Evolutionary conservation across 1,140 invertebrate genomes (phyloP).

Genomic region (Platyscapa corneri): DNA sequence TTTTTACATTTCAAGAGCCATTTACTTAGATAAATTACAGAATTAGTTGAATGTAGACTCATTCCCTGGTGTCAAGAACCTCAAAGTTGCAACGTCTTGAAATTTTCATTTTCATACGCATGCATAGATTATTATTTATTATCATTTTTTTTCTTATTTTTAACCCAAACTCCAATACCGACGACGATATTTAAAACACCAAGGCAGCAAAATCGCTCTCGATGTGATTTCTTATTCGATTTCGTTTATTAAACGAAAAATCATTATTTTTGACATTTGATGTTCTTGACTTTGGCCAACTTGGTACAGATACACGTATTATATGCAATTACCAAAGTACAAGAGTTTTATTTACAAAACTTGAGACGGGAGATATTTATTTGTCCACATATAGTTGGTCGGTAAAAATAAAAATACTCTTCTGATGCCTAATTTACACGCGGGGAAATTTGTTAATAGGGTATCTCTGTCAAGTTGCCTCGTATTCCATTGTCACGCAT

Average conservation of each 20-base stretch:
- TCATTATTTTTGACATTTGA: neutral
- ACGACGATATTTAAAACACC: neutral
- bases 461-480: slow-evolving; percentile 13
- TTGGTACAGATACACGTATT: slow-evolving; percentile 10
- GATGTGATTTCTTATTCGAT: neutral
- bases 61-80: neutral
- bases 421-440: neutral
- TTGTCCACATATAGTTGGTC: slow-evolving; percentile 6
- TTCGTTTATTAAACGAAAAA: no score
- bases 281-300: slow-evolving; percentile 10
- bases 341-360: slow-evolving; percentile 28
- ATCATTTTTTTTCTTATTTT: no score
- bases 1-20: slow-evolving; percentile 8
- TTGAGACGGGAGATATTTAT: neutral
- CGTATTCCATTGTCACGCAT: neutral
- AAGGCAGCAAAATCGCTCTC: neutral
- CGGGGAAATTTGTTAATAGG: neutral
- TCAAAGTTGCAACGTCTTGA: neutral
- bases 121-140: no score
- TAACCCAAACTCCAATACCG: no score
- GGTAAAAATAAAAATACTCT: slow-evolving; percentile 31
- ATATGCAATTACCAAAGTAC: slow-evolving; percentile 22
- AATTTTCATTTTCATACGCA: neutral
- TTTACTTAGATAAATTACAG: slow-evolving; percentile 20
- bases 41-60: neutral